Base-by-base conservation (phyloP, 2,113 vertebrate genomes). In the Ictalurus furcatus region DNA sequence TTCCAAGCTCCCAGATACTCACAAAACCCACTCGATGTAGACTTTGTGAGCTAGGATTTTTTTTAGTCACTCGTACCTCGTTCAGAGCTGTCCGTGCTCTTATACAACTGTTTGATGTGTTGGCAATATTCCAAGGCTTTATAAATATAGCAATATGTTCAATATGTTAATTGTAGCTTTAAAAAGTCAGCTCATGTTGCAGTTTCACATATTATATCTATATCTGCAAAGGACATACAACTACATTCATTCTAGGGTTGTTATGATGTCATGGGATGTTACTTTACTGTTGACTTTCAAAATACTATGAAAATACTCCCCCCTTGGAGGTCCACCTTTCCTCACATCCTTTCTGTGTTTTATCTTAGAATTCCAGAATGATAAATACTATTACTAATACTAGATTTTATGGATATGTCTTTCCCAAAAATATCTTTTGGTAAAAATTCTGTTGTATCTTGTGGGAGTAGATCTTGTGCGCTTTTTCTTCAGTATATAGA, bases 1-100 rank as follows among this genome's bases (percentile, higher is more conserved):
- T 73, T 85, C 82, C 52, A 79, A 76, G 65, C 85, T 85, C 30
- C 25, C 58, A 23, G 34, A 59, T 87, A 59, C 59, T 71, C 82
- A 74, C 54, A 34, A 80, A n/a, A 61, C 40, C 34, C 81, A 74
- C 6, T 52, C 30, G 19, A n/a, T 40, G 23, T 73, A 48, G 30
- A 84, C 19, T 83, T 25, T 48, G 6, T 8, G 17, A 71, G 79
- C 56, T 6, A 7, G 23, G n/a, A 28, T 21, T 73, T 74, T 21
- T 73, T 74, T 21, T 13, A 61, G 52, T 84, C 25, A 8, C 23
- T 3, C 28, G 16, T 7, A 44, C 74, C 59, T 12, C 52, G 12
- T 83, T 61, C n/a, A 21, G 25, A 67, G 30, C 21, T 52, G 44
- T 16, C 28, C 52, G 28, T 56, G 13, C 25, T 48, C 28, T 78